Conservation (phyloP, 2,888 invertebrate species). For the Corythucha ciliata region DNA sequence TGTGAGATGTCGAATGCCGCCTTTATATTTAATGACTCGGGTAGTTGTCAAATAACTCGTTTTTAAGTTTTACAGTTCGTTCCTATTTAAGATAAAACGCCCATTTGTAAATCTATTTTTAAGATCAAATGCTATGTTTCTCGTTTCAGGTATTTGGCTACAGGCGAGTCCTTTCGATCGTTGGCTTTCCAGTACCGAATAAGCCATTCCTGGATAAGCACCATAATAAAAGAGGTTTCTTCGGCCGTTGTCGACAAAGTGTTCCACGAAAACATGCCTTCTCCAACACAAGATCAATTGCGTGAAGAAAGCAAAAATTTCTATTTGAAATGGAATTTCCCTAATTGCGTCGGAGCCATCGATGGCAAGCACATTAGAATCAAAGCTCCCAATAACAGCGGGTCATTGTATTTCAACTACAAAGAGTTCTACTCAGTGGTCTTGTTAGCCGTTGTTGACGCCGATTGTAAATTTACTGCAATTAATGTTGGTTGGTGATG, state of each 20-base stretch:
- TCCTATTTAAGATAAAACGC: too few relatives aligned
- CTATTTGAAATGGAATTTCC: slow-evolving; percentile 11
- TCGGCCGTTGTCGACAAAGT: slow-evolving; percentile 7
- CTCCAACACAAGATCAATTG: slow-evolving; percentile 26
- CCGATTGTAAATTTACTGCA: neutral
- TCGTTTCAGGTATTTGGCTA: slow-evolving; percentile 23
- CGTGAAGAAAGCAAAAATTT: slow-evolving; percentile 23
- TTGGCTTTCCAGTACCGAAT: slow-evolving; percentile 20
- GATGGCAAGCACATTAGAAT: slow-evolving; percentile 9
- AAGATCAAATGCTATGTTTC: too few relatives aligned
- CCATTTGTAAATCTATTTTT: too few relatives aligned
- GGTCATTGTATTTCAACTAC: neutral
- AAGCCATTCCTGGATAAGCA: slow-evolving; percentile 19
- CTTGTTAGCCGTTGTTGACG: neutral
- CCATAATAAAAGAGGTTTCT: slow-evolving; percentile 19
- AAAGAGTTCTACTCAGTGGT: neutral
- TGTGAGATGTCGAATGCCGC: too few relatives aligned
- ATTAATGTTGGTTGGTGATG: neutral
- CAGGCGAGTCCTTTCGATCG: slow-evolving; percentile 16
- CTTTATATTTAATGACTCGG: too few relatives aligned
- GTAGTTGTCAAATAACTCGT: too few relatives aligned
- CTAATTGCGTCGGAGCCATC: neutral
- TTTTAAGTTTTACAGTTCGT: too few relatives aligned
- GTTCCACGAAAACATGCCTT: slow-evolving; percentile 19
- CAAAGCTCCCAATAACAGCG: neutral